These are phyloP conservation scores for Rhabdomys pumilio DNA, from an alignment of 2,797 vertebrate genomes.

Conservation along the genomic window DNA sequence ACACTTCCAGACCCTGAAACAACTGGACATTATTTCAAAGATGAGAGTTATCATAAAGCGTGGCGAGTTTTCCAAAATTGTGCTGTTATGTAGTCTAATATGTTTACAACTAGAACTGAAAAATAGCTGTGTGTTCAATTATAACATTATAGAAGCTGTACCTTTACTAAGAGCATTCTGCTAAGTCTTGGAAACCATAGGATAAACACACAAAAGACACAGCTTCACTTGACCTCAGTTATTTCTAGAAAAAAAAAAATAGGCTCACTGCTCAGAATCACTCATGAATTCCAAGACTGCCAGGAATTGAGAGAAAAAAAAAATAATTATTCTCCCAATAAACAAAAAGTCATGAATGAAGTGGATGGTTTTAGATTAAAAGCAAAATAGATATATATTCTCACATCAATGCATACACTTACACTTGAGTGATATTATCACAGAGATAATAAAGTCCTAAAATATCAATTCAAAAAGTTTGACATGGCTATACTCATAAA, in stretches of 20 bases:
- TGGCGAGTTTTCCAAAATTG: rapidly evolving
- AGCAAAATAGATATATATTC: background rate
- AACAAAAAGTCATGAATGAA: background rate
- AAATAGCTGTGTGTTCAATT: background rate
- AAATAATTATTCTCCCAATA: background rate
- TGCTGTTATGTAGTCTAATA: background rate
- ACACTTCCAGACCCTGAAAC: background rate
- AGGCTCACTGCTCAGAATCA: background rate
- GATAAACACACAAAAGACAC: background rate
- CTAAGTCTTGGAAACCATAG: background rate
- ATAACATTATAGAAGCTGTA: background rate
- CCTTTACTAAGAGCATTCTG: background rate
- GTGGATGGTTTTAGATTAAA: slow-evolving; percentile 16
- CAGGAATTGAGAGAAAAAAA: slow-evolving; percentile 9
- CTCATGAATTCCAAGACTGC: background rate
- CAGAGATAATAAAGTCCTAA: background rate
- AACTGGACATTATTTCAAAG: slow-evolving; percentile 23
- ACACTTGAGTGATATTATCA: background rate
- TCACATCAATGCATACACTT: background rate
- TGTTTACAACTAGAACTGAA: background rate
- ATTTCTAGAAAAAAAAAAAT: background rate
- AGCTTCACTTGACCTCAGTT: background rate
- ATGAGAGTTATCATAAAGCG: background rate
- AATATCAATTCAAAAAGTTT: slow-evolving; percentile 29
- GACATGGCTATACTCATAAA: background rate